phyloP scores from a whole-genome alignment of 2,797 vertebrate genomes.

The Smutsia temminckii region DNA sequence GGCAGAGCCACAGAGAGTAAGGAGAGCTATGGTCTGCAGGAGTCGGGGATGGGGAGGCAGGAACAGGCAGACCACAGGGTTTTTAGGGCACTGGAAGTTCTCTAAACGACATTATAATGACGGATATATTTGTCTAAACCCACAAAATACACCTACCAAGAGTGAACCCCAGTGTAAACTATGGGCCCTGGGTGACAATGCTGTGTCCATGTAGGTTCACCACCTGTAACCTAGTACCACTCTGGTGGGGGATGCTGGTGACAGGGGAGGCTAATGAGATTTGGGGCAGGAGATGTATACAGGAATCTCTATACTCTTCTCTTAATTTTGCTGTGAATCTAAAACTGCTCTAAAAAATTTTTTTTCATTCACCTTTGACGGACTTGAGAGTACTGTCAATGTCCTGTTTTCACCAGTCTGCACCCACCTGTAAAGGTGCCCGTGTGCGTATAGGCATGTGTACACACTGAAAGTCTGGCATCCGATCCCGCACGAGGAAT shows the following conservation, averaged over 20 bases:
- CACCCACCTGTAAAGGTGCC: rapidly evolving
- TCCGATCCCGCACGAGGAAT: no score
- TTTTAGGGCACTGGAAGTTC: background rate
- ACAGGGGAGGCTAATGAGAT: background rate
- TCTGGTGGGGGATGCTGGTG: background rate
- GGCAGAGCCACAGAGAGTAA: rapidly evolving
- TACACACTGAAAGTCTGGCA: rapidly evolving
- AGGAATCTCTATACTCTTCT: background rate
- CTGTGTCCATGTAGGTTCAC: rapidly evolving
- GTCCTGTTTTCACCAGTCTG: rapidly evolving
- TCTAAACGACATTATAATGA: rapidly evolving
- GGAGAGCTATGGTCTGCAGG: rapidly evolving
- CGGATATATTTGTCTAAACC: background rate
- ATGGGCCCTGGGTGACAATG: rapidly evolving
- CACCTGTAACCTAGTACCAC: background rate
- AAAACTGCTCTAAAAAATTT: background rate
- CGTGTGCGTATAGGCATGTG: rapidly evolving
- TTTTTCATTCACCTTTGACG: background rate
- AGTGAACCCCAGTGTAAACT: background rate
- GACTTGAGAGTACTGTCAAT: background rate
- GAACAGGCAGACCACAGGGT: rapidly evolving
- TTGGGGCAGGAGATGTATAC: rapidly evolving
- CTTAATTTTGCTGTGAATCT: background rate
- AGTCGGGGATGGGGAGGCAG: rapidly evolving
- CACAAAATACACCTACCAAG: background rate